Base-by-base conservation (phyloP, 2,797 vertebrate genomes). In the Rhyacichthys aspro region DNA sequence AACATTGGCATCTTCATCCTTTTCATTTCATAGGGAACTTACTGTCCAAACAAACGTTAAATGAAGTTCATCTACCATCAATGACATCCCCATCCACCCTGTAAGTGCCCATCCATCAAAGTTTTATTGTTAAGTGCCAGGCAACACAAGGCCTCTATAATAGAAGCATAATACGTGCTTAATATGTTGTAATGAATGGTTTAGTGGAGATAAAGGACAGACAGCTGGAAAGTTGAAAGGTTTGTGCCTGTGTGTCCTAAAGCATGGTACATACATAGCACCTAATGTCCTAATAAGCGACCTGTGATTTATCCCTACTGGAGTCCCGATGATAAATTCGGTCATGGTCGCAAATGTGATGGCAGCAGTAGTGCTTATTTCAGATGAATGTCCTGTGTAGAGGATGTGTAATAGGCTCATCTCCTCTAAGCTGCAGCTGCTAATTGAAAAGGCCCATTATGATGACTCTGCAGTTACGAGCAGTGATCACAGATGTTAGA, bases 361-460 rank as follows among this genome's bases (percentile, higher is more conserved):
- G 23, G 41, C 12, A 48, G 14, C n/a, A 12, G 9, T 5, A 15
- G n/a, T 23, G 58, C 18, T 37, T 42, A 47, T 49, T 50, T 38
- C 60, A 69, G 60, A 76, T 75, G 0, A 43, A 74, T 75, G 54
- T 44, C 15, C 48, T 9, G 39, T 28, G 17, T 7, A 34, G 38
- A 52, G 42, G 48, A 1, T 3, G 16, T 38, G 7, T 74, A 63
- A 54, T 3, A 52, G 14, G 32, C 44, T 71, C 1, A 73, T 69
- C 63, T 81, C 56, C 43, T 66, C 48, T 37, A 33, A 53, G 45
- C 39, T 39, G 32, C 37, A n/a, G 47, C 36, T 17, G 6, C 48
- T 79, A 79, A 84, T 73, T 72, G 59, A 66, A 78, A 55, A 72
- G 38, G 41, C 47, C 46, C 64, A 77, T 87, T 83, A 77, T 19